Evolutionary conservation across 2,888 invertebrate species (phyloP).

Genomic region (Petrolisthes manimaculis): DNA sequence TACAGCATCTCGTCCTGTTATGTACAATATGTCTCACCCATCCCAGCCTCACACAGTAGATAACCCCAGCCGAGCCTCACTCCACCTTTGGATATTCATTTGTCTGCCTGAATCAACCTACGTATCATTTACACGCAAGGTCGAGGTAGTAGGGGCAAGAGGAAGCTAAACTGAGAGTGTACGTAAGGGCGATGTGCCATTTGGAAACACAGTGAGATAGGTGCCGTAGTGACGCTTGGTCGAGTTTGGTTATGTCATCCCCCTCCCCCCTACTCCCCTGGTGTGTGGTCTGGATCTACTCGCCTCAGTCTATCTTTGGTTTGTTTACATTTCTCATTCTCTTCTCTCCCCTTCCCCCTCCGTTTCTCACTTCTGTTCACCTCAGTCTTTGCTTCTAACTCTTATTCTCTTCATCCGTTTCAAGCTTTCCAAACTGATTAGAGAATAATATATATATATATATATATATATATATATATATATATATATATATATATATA

Average conservation of each 20-base stretch:
- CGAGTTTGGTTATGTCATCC: constrained; percentile 3
- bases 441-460: constrained; percentile 23
- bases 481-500: constrained; percentile 36
- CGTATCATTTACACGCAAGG: constrained; percentile 47
- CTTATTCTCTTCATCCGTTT: constrained; percentile 1
- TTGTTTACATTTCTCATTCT: neutral
- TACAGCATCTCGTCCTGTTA: neutral
- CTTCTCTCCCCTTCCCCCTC: neutral
- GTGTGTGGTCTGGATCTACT: constrained; percentile 23
- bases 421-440: neutral
- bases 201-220: neutral
- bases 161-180: constrained; percentile 12
- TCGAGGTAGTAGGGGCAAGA: constrained; percentile 27
- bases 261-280: neutral
- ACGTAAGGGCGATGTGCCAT: constrained; percentile 9
- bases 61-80: constrained; percentile 8
- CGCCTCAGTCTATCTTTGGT: constrained; percentile 15
- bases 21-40: neutral
- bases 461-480: constrained; percentile 35
- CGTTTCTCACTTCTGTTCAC: neutral
- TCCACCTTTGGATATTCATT: constrained; percentile 46
- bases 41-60: constrained; percentile 3
- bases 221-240: neutral
- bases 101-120: constrained; percentile 45
- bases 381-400: neutral